Base-by-base conservation (phyloP, 2,797 vertebrate genomes). In the Gymnothorax javanicus region DNA sequence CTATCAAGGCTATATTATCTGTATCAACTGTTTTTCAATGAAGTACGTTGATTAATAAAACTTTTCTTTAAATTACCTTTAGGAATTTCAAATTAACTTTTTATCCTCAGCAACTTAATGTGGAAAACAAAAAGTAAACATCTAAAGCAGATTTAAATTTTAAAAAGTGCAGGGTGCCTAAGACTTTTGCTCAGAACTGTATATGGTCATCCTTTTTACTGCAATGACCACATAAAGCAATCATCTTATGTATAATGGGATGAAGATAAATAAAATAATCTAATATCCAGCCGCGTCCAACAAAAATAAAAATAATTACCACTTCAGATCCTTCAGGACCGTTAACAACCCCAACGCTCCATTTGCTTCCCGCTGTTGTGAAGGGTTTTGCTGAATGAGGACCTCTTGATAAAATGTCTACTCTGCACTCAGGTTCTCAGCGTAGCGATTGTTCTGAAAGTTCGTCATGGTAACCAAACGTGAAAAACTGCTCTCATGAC, bases 191-290 rank as follows among this genome's bases (percentile, higher is more conserved):
- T 43, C 33, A 43, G 33, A 43, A 43, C 33, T 84, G 7, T 43
- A 84, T 33, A 67, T 52, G 6, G 20, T 84, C 5, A 3, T 54
- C 50, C 59, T 85, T 77, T 57, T 71, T 7, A n/a, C 54, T 73
- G 57, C 58, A 57, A 59, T 83, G 57, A 85, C 67, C 54, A 20
- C 2, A 23, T 85, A 85, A 85, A 69, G 33, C 23, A 79, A 79
- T 81, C 85, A 81, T 33, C 86, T 62, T 20, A 67, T 23, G 33
- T 54, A 7, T 50, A 11, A 82, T 71, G 43, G 23, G 43, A 59
- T 83, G 59, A 9, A 82, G 50, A 23, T 54, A 58, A 23, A 59
- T 79, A 25, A 12, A 11, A 17, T n/a, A 67, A 17, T 33, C 25
- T 59, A 59, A 25, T 23, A 50, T 12, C 54, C 54, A n/a, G 56